These are phyloP conservation scores for Hydra vulgaris DNA, from an alignment of 30 jellyfish, hydroid and myxozoan species.

Conservation along the genomic window DNA sequence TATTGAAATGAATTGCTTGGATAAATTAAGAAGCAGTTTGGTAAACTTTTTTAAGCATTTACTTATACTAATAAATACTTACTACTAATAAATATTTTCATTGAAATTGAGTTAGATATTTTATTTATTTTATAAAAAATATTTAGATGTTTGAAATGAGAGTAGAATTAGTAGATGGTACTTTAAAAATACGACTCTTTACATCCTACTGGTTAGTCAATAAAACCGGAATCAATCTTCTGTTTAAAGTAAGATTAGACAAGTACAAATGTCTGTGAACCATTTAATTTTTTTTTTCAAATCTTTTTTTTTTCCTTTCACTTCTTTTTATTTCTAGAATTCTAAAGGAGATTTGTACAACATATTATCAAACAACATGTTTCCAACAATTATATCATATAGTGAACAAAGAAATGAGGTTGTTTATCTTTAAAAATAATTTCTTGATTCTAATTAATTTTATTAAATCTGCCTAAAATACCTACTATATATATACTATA, in stretches of 20 bases:
- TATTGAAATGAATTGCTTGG: not conserved
- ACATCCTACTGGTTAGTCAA: slow-evolving; percentile 33
- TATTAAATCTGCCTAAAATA: too few relatives aligned
- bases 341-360: not conserved
- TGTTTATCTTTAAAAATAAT: not conserved
- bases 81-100: too few relatives aligned
- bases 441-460: too few relatives aligned
- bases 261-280: not conserved
- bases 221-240: slow-evolving; percentile 35
- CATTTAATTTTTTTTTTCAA: too few relatives aligned
- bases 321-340: not conserved
- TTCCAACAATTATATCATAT: not conserved
- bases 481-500: too few relatives aligned
- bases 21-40: not conserved
- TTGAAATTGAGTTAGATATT: too few relatives aligned
- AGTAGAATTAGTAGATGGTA: not conserved
- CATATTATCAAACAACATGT: not conserved
- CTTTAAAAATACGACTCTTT: slow-evolving; percentile 10
- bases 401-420: not conserved
- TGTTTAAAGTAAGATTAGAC: slow-evolving; percentile 16
- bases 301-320: not conserved
- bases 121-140: too few relatives aligned
- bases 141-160: slow-evolving; percentile 8
- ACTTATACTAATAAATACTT: too few relatives aligned
- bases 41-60: too few relatives aligned